A percentile compares a stretch with the other conserved stretches of the same genome.
Evolutionary conservation across 2,113 vertebrate genomes (phyloP).

Genomic region (Murina feae): DNA sequence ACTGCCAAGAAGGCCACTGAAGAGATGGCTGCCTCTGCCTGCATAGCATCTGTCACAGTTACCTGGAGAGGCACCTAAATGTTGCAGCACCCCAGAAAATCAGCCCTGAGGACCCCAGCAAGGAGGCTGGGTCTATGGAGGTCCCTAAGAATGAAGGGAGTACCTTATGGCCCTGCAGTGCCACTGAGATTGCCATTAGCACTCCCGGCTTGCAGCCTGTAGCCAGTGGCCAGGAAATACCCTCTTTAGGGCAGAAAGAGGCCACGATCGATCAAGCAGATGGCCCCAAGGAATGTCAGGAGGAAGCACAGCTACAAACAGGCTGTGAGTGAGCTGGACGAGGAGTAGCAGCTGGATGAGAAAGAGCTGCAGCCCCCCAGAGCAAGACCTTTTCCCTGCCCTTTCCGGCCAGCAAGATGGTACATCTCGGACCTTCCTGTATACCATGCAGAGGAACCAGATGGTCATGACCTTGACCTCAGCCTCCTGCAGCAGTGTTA

Average conservation of each 20-base stretch:
- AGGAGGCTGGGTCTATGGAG: neutral
- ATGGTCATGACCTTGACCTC: conserved; percentile 92
- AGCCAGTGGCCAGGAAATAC: fast-evolving
- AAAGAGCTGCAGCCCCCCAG: conserved; percentile 79
- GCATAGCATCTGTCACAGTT: conserved; percentile 55
- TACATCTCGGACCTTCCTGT: conserved; percentile 84
- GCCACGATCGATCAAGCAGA: neutral
- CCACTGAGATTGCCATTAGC: neutral
- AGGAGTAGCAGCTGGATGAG: conserved; percentile 71
- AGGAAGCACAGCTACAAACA: conserved; percentile 85
- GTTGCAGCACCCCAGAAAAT: conserved; percentile 75
- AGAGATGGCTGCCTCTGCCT: too few relatives aligned
- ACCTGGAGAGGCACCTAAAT: conserved; percentile 68
- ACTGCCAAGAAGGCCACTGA: too few relatives aligned
- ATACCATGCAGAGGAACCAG: conserved; percentile 95
- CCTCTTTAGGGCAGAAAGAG: conserved; percentile 55
- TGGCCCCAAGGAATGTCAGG: conserved; percentile 74
- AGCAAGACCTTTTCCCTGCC: conserved; percentile 84
- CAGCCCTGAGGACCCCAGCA: conserved; percentile 22
- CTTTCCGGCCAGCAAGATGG: conserved; percentile 88
- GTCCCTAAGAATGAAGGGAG: neutral
- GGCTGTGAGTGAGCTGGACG: conserved; percentile 78
- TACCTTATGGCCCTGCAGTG: neutral
- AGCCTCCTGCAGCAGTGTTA: conserved; percentile 76
- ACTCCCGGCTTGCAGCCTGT: neutral